Evolutionary conservation across 1,140 invertebrate species (phyloP).

Genomic region (Drosophila trapezifrons): DNA sequence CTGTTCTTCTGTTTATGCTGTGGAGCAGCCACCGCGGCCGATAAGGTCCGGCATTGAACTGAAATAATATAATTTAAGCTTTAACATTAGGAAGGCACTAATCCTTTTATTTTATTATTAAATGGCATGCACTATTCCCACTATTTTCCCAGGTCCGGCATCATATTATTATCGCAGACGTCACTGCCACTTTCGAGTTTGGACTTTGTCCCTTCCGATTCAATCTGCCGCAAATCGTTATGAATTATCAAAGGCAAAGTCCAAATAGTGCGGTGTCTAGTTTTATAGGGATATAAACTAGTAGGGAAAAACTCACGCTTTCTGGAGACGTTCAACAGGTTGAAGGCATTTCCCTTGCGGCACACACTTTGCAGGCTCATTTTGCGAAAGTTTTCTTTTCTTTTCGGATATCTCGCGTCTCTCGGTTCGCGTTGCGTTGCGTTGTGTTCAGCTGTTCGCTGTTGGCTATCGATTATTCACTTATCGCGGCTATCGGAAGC

Average conservation of each 20-base stretch:
- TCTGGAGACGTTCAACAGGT: slow-evolving; percentile 38
- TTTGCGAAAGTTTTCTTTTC: slow-evolving; percentile 37
- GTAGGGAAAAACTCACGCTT: slow-evolving; percentile 27
- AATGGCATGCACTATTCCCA: background rate
- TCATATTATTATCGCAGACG: slow-evolving; percentile 30
- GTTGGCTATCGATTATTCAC: slow-evolving; percentile 6
- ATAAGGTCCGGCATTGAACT: slow-evolving; percentile 57
- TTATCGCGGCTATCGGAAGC: slow-evolving; percentile 6
- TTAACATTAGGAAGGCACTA: background rate
- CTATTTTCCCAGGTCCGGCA: background rate
- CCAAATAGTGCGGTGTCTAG: slow-evolving; percentile 8
- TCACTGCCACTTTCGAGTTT: slow-evolving; percentile 48
- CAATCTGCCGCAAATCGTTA: slow-evolving; percentile 33
- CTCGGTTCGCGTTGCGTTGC: slow-evolving; percentile 16
- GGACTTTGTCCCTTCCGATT: slow-evolving; percentile 65
- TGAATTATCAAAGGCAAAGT: slow-evolving; percentile 45
- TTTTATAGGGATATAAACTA: too few relatives aligned
- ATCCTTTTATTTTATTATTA: background rate
- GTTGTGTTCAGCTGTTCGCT: slow-evolving; percentile 31
- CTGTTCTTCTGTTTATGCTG: slow-evolving; percentile 50
- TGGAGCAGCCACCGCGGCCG: slow-evolving; percentile 50
- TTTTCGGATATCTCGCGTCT: slow-evolving; percentile 23
- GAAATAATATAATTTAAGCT: background rate
- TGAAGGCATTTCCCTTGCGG: slow-evolving; percentile 43
- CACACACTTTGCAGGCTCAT: slow-evolving; percentile 55